phyloP scores from a whole-genome alignment of 2,888 invertebrate species.

The Agrilus cyanescens region DNA sequence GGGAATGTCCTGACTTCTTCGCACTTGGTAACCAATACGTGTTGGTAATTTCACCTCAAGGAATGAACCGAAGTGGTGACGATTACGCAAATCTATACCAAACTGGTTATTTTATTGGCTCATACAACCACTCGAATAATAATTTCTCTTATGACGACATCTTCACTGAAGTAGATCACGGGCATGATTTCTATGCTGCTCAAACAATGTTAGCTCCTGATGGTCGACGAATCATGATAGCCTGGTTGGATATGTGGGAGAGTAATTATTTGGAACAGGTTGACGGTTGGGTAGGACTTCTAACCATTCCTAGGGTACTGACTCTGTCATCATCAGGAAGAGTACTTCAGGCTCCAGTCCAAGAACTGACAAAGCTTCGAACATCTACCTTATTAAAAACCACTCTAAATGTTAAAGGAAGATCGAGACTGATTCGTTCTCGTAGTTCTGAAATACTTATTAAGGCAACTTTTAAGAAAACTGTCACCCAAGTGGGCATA shows the following conservation, averaged over 20 bases:
- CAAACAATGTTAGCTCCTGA: conserved; percentile 30
- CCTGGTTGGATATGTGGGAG: conserved; percentile 41
- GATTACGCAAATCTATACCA: conserved; percentile 12
- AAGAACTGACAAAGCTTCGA: no score
- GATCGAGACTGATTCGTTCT: no score
- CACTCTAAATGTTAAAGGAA: no score
- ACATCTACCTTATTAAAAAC: no score
- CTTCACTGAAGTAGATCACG: conserved; percentile 19
- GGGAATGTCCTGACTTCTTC: conserved; percentile 43
- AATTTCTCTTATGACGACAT: conserved; percentile 13
- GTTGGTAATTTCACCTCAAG: conserved; percentile 38
- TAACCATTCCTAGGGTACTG: conserved; percentile 35
- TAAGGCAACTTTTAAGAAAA: no score
- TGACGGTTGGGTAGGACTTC: conserved; percentile 36
- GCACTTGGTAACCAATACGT: conserved; percentile 32
- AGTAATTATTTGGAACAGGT: conserved; percentile 31
- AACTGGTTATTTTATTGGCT: conserved; percentile 38
- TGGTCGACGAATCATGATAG: conserved; percentile 31
- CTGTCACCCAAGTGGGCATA: no score
- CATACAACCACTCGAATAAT: conserved; percentile 28
- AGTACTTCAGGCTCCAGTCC: no score
- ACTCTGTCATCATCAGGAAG: conserved; percentile 14
- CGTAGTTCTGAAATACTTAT: no score
- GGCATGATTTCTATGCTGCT: conserved; percentile 40
- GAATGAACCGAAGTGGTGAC: conserved; percentile 31